Conservation (phyloP, 2,888 invertebrate species). For the Penaeus monodon region DNA sequence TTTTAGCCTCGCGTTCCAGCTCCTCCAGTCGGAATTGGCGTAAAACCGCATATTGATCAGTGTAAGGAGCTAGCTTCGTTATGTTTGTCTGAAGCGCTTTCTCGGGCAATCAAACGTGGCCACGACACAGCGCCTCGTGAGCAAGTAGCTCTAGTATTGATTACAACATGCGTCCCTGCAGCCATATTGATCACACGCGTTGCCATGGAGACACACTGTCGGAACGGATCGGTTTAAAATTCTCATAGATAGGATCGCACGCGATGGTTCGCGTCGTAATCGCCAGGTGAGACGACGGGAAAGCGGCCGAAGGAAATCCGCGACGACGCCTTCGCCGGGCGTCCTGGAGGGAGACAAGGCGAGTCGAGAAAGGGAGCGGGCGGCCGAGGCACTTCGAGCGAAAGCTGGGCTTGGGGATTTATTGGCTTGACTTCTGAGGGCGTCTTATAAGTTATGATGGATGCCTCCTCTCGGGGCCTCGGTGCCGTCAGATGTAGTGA, state of each 20-base stretch:
- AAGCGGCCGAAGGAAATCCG: neutral
- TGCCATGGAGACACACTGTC: slow-evolving; percentile 23
- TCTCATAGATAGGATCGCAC: slow-evolving; percentile 20
- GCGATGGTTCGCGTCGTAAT: slow-evolving; percentile 9
- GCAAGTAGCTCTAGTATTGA: slow-evolving; percentile 24
- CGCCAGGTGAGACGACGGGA: neutral
- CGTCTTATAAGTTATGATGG: no score
- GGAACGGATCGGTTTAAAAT: slow-evolving; percentile 28
- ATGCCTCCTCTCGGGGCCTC: no score
- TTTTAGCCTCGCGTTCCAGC: no score
- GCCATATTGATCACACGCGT: slow-evolving; percentile 44
- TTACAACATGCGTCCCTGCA: slow-evolving; percentile 18
- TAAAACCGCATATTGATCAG: no score
- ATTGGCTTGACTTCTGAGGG: no score
- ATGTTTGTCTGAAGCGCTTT: no score
- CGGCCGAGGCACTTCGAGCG: neutral
- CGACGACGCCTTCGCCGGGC: neutral
- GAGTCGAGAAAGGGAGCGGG: neutral
- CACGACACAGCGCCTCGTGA: neutral
- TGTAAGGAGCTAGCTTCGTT: no score
- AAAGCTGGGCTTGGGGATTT: no score
- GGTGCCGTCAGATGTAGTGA: no score
- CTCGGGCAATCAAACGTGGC: no score
- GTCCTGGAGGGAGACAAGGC: neutral
- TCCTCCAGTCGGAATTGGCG: no score